These are phyloP conservation scores for Callyntrura guangdongensis DNA, from an alignment of 2,888 invertebrate species.

Conservation along the genomic window DNA sequence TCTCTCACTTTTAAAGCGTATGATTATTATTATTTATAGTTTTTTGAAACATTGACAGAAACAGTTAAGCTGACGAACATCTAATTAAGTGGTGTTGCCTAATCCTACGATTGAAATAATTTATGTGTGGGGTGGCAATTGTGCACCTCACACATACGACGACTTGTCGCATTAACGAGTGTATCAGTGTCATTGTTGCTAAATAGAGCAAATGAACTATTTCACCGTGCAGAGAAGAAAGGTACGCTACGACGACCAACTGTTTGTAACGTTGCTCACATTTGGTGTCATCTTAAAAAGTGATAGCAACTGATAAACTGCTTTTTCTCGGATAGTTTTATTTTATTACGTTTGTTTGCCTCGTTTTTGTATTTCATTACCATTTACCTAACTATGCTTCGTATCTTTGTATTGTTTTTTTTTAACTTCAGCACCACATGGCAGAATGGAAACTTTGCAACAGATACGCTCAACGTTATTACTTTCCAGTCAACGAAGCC, in stretches of 20 bases:
- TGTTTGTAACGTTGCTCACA: not conserved
- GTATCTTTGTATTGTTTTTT: not conserved
- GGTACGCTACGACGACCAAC: not conserved
- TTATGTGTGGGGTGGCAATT: not conserved
- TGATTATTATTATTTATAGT: not conserved
- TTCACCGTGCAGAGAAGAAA: slow-evolving; percentile 36
- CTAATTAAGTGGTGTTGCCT: slow-evolving; percentile 4
- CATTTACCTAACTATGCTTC: too few species aligned
- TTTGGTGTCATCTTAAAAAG: not conserved
- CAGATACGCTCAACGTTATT: not conserved
- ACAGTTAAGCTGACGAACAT: not conserved
- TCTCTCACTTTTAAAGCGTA: slow-evolving; percentile 37
- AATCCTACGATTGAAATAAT: not conserved
- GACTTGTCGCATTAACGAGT: slow-evolving; percentile 2
- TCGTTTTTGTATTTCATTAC: not conserved
- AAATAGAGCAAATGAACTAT: not conserved
- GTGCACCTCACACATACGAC: not conserved
- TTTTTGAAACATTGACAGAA: slow-evolving; percentile 7
- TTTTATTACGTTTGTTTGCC: not conserved
- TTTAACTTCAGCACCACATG: not conserved
- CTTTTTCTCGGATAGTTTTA: not conserved
- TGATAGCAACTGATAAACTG: not conserved
- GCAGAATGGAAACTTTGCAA: not conserved
- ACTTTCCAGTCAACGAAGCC: slow-evolving; percentile 37
- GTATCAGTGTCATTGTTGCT: slow-evolving; percentile 21